Conservation (phyloP, 92 coral and sea anemone genomes). For the Montipora capitata region DNA sequence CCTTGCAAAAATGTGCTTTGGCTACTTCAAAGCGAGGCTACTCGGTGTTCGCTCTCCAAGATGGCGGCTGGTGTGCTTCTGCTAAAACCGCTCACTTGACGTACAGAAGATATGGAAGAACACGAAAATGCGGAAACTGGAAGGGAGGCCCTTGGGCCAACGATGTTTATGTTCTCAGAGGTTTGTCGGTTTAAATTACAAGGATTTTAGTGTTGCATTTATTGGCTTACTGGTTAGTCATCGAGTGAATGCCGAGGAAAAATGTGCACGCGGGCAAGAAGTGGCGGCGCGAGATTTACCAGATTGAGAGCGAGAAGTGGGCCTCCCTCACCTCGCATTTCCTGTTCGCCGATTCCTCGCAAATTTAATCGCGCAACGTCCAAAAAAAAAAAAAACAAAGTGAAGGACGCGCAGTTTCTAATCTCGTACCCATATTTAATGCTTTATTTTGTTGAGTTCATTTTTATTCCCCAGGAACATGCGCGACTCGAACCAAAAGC, state of each 20-base stretch:
- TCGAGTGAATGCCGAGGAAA: too few relatives aligned
- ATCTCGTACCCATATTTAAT: too few relatives aligned
- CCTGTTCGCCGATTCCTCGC: too few relatives aligned
- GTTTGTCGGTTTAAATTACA: not conserved
- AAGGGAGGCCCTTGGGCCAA: conserved; percentile 80
- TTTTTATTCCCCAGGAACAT: conserved; percentile 9
- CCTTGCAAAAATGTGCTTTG: conserved; percentile 64
- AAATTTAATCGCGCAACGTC: too few relatives aligned
- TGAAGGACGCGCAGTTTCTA: too few relatives aligned
- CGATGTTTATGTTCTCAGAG: conserved; percentile 70
- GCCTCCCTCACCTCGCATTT: too few relatives aligned
- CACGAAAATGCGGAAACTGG: conserved; percentile 46
- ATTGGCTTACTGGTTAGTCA: too few relatives aligned
- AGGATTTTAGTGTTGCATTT: too few relatives aligned
- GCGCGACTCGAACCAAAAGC: conserved; percentile 30
- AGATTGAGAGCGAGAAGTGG: too few relatives aligned
- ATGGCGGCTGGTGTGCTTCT: conserved; percentile 71
- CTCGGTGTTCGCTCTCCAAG: conserved; percentile 58
- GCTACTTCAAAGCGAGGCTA: conserved; percentile 61
- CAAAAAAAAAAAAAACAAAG: too few relatives aligned
- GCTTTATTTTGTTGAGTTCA: not conserved
- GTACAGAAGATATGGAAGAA: conserved; percentile 58
- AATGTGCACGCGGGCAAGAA: too few relatives aligned
- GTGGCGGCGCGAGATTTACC: too few relatives aligned
- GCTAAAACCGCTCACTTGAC: conserved; percentile 35